These are phyloP conservation scores for Pentamera pediparva DNA, from an alignment of 53 echinoderm and acorn worm genomes.

Conservation along the genomic window DNA sequence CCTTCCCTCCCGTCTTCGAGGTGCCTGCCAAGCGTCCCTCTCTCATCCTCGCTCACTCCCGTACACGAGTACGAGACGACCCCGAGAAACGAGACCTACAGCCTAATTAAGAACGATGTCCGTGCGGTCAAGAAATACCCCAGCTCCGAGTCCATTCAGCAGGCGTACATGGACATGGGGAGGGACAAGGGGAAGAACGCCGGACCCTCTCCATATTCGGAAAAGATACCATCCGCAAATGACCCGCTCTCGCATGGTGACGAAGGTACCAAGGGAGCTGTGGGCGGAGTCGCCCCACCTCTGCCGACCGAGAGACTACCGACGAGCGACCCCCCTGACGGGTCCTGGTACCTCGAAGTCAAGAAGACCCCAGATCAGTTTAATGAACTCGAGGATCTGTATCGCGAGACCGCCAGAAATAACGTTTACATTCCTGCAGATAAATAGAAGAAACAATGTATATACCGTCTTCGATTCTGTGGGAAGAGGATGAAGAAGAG, in stretches of 20 bases:
- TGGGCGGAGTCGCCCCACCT: neutral
- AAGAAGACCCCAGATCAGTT: neutral
- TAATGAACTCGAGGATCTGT: constrained; percentile 18
- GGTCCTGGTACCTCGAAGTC: constrained; percentile 1
- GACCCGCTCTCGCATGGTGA: neutral
- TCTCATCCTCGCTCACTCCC: neutral
- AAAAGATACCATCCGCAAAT: neutral
- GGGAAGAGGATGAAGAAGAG: too few species aligned
- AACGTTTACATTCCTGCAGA: neutral
- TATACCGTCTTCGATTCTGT: too few species aligned
- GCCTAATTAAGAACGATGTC: neutral
- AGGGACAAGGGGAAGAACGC: neutral
- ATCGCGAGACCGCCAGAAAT: constrained; percentile 14
- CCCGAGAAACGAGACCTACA: constrained; percentile 4
- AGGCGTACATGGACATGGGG: constrained; percentile 24
- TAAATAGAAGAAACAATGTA: neutral
- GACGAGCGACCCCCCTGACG: neutral
- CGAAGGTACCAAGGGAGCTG: too few species aligned
- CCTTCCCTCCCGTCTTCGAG: neutral
- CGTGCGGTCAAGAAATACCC: too few species aligned
- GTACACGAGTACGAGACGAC: neutral
- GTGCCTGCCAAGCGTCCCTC: neutral
- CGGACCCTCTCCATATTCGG: neutral
- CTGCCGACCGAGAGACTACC: neutral
- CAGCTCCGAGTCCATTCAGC: neutral